Percentiles rank a stretch among this genome's conserved stretches.
phyloP scores from a whole-genome alignment of 2,888 invertebrate species.

The Auanema freiburgensis region DNA sequence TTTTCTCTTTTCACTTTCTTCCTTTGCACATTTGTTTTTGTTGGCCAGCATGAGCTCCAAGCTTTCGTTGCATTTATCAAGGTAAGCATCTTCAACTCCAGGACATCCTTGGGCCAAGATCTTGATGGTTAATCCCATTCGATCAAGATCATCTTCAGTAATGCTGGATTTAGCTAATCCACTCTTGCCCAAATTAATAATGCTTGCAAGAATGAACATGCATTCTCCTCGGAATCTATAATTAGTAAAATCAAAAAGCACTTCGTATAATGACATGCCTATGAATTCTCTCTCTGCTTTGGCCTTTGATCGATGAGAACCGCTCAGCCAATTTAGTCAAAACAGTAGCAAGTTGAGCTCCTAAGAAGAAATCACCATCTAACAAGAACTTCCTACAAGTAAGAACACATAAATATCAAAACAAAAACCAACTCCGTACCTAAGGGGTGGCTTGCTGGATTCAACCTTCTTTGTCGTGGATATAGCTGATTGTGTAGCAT shows the following conservation, averaged over 20 bases:
- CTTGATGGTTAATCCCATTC: conserved; percentile 65
- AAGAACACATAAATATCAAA: neutral
- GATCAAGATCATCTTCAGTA: conserved; percentile 91
- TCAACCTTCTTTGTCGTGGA: conserved; percentile 39
- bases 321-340: conserved; percentile 85
- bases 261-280: neutral
- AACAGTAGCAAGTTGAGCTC: conserved; percentile 86
- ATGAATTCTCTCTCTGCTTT: conserved; percentile 23
- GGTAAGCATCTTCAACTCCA: conserved; percentile 76
- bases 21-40: conserved; percentile 51
- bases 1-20: conserved; percentile 42
- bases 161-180: conserved; percentile 69
- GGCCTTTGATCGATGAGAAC: conserved; percentile 66
- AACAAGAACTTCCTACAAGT: conserved; percentile 75
- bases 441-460: conserved; percentile 37
- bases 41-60: conserved; percentile 78
- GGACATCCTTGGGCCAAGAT: conserved; percentile 70
- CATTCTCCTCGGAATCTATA: conserved; percentile 73
- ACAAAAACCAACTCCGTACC: conserved; percentile 13
- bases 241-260: neutral
- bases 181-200: conserved; percentile 83
- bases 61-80: conserved; percentile 79
- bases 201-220: conserved; percentile 83
- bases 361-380: conserved; percentile 93
- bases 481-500: conserved; percentile 96